Evolutionary conservation across 2,888 invertebrate genomes (phyloP), one percentile per base, ranked within the genome.

Genomic region (Pyrocoelia pectoralis): DNA sequence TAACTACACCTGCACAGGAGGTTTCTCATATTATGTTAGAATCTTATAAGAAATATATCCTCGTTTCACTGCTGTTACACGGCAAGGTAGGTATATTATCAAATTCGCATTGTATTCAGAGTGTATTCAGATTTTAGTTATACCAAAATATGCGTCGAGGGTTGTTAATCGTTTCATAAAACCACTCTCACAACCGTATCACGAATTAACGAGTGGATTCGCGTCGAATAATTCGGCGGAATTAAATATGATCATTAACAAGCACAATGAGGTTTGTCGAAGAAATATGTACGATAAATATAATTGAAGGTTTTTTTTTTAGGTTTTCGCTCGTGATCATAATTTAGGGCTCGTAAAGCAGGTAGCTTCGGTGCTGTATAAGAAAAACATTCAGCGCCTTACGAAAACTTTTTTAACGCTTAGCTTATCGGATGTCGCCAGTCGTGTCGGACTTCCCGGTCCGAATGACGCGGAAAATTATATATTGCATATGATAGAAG

Each of bases 21-120:
- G 94, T 98, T 63, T 97, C 97, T 65, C 95, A 97, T 79, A 95
- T 98, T 65, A 97, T 98, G 96, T 84, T 98, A 65, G 98, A 98
- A 83, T 92, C 97, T 10, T 98, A 97, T 81, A 98, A 98, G 83
- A 98, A 98, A 81, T 97, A 93, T 77, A 92, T 97, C 74, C 84
- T 98, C 69, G 92, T 98, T 33, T 95, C 96, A 38, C 85, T 97
- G 60, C 93, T 98, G 77, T 83, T 95, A 65, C 90, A 95, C 82
- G 97, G 97, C 76, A 96, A 96, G 86, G 92, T 95, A 75, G 75
- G 68, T 43, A 17, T 10, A 3, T 17, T 15, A 6, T 24, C 24
- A 6, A 3, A 24, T 6, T 6, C 6, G 24, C 24, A 24, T 55
- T 15, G 10, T 18, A 24, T 46, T 55, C 4, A 33, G 3, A 3